Conservation (phyloP, 92 coral and sea anemone genomes). For the Micromussa lordhowensis region DNA sequence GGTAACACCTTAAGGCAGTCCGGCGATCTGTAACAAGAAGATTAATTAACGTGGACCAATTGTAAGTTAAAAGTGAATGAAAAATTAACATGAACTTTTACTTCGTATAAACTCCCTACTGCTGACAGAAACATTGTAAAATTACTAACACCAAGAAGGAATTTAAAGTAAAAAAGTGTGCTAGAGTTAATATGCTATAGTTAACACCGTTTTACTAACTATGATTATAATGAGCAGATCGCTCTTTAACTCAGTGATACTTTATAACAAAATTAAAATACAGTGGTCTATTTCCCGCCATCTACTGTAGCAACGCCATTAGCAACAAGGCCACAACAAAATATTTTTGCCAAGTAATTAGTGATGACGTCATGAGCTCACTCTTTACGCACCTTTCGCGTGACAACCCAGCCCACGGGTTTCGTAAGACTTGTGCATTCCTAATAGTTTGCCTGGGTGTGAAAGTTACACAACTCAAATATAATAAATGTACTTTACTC, state of each 20-base stretch:
- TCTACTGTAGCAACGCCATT: neutral
- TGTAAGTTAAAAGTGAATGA: neutral
- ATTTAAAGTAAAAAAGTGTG: too few relatives aligned
- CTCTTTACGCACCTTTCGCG: constrained; percentile 12
- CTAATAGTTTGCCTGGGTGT: neutral
- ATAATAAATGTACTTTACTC: neutral
- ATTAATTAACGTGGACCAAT: neutral
- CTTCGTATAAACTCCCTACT: neutral
- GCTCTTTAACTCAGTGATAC: neutral
- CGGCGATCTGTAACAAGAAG: neutral
- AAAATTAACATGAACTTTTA: neutral
- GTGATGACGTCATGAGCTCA: constrained; percentile 20
- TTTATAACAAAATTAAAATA: neutral
- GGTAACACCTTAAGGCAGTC: neutral
- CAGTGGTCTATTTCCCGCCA: neutral
- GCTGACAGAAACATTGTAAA: neutral
- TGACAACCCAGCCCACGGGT: neutral
- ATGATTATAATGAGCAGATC: neutral
- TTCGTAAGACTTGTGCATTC: neutral
- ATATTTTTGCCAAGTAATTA: neutral
- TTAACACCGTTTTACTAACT: neutral
- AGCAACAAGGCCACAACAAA: constrained; percentile 30
- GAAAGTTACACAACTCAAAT: neutral
- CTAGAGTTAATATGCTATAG: too few relatives aligned
- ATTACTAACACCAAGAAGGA: too few relatives aligned